Percentiles rank a stretch among this genome's conserved stretches.
phyloP scores from a whole-genome alignment of 1,140 invertebrate species.

The Bombus terrestris region DNA sequence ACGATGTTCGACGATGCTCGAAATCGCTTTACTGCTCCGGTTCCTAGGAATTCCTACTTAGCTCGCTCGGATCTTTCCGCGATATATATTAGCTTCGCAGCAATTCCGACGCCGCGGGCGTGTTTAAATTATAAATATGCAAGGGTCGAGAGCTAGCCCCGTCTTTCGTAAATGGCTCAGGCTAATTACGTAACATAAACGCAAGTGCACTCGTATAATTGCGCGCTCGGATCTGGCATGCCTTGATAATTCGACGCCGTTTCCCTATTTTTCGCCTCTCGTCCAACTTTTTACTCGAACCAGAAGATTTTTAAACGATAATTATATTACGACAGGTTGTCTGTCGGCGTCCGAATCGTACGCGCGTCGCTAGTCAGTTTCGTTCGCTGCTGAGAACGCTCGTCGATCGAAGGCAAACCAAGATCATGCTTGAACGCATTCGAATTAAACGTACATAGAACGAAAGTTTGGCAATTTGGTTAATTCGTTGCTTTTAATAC shows the following conservation, averaged over 20 bases:
- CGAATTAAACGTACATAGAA: background rate
- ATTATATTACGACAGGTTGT: too few relatives aligned
- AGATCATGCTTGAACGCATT: too few relatives aligned
- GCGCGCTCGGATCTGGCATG: background rate
- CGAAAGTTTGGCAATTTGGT: background rate
- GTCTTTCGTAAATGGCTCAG: constrained; percentile 46
- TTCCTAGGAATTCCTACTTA: background rate
- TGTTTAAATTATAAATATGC: constrained; percentile 44
- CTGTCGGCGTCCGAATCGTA: fast-evolving
- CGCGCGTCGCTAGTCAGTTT: background rate
- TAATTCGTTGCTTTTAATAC: background rate
- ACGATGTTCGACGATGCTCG: background rate
- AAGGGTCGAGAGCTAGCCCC: constrained; percentile 18
- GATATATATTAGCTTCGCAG: constrained; percentile 20
- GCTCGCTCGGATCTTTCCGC: background rate
- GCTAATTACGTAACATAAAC: constrained; percentile 44
- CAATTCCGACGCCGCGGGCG: background rate
- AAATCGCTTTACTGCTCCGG: background rate
- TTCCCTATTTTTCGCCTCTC: background rate
- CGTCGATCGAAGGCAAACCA: too few relatives aligned
- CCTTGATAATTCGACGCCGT: background rate
- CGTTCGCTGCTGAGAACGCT: background rate
- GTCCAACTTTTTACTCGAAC: background rate
- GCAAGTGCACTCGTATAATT: constrained; percentile 29
- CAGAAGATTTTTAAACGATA: background rate